Evolutionary conservation across 2,888 invertebrate genomes (phyloP).

Genomic region (Salpingus planirostris): DNA sequence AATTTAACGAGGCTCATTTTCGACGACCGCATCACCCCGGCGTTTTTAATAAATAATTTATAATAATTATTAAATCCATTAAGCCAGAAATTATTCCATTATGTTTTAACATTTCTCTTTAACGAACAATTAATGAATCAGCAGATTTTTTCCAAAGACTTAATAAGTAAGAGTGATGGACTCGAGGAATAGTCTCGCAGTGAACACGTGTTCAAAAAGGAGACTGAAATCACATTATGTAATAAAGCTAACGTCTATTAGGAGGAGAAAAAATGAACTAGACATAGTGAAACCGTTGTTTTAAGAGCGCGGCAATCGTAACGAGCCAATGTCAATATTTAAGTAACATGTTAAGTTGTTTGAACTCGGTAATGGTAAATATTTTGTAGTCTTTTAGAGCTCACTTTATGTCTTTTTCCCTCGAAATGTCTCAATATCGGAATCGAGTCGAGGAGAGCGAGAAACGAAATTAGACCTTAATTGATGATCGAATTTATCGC

Average conservation of each 20-base stretch:
- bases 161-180: no score
- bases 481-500: slow-evolving; percentile 36
- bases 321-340: slow-evolving; percentile 21
- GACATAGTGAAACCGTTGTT: no score
- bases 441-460: slow-evolving; percentile 12
- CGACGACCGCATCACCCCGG: slow-evolving; percentile 1
- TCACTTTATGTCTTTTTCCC: slow-evolving; percentile 4
- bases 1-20: background rate
- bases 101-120: slow-evolving; percentile 17
- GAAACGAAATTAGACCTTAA: slow-evolving; percentile 32
- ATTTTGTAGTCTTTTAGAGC: slow-evolving; percentile 12
- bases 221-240: no score
- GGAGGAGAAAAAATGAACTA: no score
- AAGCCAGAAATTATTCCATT: slow-evolving; percentile 17
- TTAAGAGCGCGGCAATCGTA: slow-evolving; percentile 20
- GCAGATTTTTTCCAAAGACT: slow-evolving; percentile 13
- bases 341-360: slow-evolving; percentile 19
- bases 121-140: slow-evolving; percentile 20
- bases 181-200: no score
- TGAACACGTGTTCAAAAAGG: background rate
- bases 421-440: background rate
- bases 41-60: slow-evolving; percentile 17
- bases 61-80: slow-evolving; percentile 17
- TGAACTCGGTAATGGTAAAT: slow-evolving; percentile 14
- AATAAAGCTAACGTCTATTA: no score